Evolutionary conservation across 2,113 vertebrate genomes (phyloP).

Genomic region (Varanus salvator): DNA sequence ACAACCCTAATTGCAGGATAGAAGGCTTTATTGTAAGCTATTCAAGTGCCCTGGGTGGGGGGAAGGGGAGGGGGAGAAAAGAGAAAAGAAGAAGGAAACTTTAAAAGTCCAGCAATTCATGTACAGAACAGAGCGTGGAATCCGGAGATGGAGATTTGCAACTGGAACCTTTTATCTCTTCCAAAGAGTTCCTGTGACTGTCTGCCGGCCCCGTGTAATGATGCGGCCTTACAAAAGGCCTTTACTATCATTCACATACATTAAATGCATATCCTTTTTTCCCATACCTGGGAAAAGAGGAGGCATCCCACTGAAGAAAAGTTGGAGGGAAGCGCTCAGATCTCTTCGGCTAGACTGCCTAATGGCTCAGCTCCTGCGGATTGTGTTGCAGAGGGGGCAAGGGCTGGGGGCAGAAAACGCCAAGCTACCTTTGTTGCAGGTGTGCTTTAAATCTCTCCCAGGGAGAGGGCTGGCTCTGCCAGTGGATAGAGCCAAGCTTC

Average conservation of each 20-base stretch:
- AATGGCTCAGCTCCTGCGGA: not conserved
- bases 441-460: not conserved
- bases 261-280: not conserved
- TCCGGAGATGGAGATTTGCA: not conserved
- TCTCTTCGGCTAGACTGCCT: rapidly evolving
- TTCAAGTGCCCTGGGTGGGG: not conserved
- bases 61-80: not conserved
- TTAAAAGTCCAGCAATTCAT: not conserved
- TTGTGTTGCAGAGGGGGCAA: not conserved
- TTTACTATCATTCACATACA: not conserved
- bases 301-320: not conserved
- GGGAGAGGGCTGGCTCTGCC: not conserved
- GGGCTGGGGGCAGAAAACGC: not conserved
- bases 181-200: not conserved
- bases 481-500: too few species aligned
- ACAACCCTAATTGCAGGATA: not conserved
- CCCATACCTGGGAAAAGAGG: rapidly evolving
- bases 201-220: not conserved
- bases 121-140: not conserved
- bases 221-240: not conserved
- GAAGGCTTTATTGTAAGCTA: not conserved
- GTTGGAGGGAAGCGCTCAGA: not conserved
- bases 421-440: not conserved
- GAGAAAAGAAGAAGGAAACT: too few species aligned
- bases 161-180: not conserved